Percentiles rank a stretch among this genome's conserved stretches.
Evolutionary conservation across 2,797 vertebrate species (phyloP).

Genomic region (Sarcophilus harrisii): DNA sequence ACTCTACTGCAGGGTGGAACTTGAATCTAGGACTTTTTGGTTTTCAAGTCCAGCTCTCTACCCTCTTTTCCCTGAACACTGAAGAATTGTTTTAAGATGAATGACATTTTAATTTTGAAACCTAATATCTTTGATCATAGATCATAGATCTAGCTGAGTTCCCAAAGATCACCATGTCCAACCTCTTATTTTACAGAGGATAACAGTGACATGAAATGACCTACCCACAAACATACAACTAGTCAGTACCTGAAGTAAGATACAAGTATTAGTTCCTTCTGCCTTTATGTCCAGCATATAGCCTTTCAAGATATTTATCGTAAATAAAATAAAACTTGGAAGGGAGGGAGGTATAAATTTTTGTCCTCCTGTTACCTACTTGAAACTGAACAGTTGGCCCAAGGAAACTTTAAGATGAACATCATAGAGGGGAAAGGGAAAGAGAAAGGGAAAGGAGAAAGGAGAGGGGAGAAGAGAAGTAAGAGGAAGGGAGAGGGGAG

Average conservation of each 20-base stretch:
- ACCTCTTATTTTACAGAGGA: not conserved
- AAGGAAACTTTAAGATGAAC: constrained; percentile 61
- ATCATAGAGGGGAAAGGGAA: not conserved
- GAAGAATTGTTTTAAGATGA: not conserved
- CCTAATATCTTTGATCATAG: not conserved
- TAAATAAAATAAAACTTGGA: not conserved
- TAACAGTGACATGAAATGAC: not conserved
- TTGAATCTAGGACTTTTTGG: not conserved
- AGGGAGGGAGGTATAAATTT: not conserved
- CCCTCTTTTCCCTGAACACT: not conserved
- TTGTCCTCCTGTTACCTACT: constrained; percentile 48
- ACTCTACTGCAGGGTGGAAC: not conserved
- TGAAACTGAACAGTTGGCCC: constrained; percentile 7
- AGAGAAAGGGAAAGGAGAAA: not conserved
- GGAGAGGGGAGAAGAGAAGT: not conserved
- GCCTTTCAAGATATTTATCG: not conserved
- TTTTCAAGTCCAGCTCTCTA: not conserved
- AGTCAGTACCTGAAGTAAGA: too few relatives aligned
- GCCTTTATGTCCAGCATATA: not conserved
- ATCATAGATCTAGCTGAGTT: not conserved
- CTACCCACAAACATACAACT: not conserved
- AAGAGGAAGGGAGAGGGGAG: too few relatives aligned
- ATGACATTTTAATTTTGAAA: not conserved
- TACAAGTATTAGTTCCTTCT: not conserved
- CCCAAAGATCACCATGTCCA: not conserved